phyloP scores from a whole-genome alignment of 2,113 vertebrate species.

The Oreochromis niloticus region DNA sequence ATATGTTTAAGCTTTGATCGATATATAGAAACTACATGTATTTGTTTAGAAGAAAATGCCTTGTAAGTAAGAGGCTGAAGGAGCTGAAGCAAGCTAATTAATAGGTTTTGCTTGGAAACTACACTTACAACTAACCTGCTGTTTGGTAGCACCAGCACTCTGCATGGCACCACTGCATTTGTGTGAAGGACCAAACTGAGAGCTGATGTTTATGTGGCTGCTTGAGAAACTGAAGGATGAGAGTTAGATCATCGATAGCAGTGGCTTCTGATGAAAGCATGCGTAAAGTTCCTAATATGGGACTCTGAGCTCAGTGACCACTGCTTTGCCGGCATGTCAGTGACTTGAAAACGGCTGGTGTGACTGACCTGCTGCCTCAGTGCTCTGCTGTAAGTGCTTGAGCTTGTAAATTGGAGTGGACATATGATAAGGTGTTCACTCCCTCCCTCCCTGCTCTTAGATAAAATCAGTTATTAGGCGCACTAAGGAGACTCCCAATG shows the following conservation, averaged over 20 bases:
- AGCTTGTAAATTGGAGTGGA: not conserved
- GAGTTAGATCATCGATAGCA: not conserved
- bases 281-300: slow-evolving; percentile 9
- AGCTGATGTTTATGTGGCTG: not conserved
- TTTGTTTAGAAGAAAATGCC: not conserved
- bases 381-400: not conserved
- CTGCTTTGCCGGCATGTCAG: not conserved
- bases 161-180: not conserved
- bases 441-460: slow-evolving; percentile 62
- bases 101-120: not conserved
- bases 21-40: not conserved
- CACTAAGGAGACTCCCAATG: slow-evolving; percentile 88
- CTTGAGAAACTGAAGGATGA: not conserved
- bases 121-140: not conserved
- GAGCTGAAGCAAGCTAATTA: not conserved
- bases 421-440: slow-evolving; percentile 11
- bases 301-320: slow-evolving; percentile 6
- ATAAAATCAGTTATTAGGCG: slow-evolving; percentile 93
- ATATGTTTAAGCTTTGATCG: not conserved
- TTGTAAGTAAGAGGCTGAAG: not conserved
- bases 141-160: not conserved
- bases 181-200: not conserved
- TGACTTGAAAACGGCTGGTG: not conserved
- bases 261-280: not conserved
- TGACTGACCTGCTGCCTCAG: slow-evolving; percentile 8